Base-by-base conservation (phyloP, 92 coral and sea anemone species). In the Plumapathes pennacea region DNA sequence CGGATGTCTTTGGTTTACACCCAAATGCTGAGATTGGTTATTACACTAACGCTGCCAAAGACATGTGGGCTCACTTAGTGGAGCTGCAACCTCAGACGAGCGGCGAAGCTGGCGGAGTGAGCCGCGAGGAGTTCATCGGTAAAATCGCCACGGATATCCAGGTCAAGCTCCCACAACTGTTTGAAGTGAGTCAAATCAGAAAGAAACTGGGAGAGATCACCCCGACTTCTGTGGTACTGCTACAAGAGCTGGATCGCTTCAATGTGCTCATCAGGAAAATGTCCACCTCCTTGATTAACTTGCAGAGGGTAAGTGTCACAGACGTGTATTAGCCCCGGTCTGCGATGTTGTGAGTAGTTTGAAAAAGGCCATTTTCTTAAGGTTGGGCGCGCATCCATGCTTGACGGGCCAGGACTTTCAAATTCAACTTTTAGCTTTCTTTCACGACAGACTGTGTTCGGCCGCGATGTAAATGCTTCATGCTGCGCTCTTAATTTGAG, bases 21-120 rank as follows among this genome's bases (percentile, higher is more conserved):
- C 99, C 99, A 3, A 94, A 94, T 42, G 99, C 99, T 6, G 99
- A 94, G 85, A 94, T 94, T 60, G 99, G 99, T 14, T 94, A 94
- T 78, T 94, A 94, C 77, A 94, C 99, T 14, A 90, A 90, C 59
- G 77, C 97, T 21, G 99, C 96, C 33, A 94, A 94, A 62, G 99
- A 94, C 65, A 94, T 94, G 99, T 94, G 99, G 99, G 69, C 82
- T n/a, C 90, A 94, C 57, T 67, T 94, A 57, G 92, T 94, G 10
- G 99, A 94, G 41, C 67, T 94, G 45, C 99, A 94, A 80, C 99
- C 99, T 23, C 99, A 94, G 77, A 89, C 99, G 29, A 96, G 87
- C 25, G 99, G 99, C n/a, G 99, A 94, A 40, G 72, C 97, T 24
- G 99, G 99, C 17, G 99, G 99, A 5, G 85, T 94, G 32, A 88